These are phyloP conservation scores for Hycleus phaleratus DNA, from an alignment of 1,140 invertebrate species.

Conservation along the genomic window DNA sequence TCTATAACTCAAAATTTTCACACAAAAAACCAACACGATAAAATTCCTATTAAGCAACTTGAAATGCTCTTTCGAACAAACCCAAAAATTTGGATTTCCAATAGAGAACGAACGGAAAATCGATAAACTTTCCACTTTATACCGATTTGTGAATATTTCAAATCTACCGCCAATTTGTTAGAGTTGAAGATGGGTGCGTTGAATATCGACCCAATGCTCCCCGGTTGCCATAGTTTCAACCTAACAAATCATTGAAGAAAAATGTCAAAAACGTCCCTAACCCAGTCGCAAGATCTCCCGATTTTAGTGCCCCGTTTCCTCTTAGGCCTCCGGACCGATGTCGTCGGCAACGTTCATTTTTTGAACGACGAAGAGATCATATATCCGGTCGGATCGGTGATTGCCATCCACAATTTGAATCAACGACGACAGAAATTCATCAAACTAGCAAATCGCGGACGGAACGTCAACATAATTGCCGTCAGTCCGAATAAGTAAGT, in stretches of 20 bases:
- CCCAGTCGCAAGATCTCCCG: constrained; percentile 16
- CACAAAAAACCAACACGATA: no score
- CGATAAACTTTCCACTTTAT: no score
- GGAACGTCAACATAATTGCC: constrained; percentile 48
- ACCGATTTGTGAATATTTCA: no score
- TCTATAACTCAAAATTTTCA: no score
- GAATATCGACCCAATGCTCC: no score
- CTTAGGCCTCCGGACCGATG: constrained; percentile 51
- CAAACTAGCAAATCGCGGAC: constrained; percentile 47
- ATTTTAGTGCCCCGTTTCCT: constrained; percentile 46
- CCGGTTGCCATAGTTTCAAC: background rate
- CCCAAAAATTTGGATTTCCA: no score
- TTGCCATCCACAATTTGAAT: constrained; percentile 56
- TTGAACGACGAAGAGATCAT: constrained; percentile 58
- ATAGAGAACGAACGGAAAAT: no score
- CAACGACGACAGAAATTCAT: constrained; percentile 51
- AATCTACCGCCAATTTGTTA: no score
- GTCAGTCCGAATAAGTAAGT: constrained; percentile 59
- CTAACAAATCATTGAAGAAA: background rate
- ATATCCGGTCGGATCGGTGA: constrained; percentile 58
- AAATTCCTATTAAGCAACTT: no score
- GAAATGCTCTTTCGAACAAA: no score
- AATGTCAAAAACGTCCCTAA: background rate
- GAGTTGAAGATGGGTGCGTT: no score
- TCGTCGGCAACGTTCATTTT: constrained; percentile 56